phyloP scores from a whole-genome alignment of 1,140 invertebrate species.

The Muscidifurax raptorellus region DNA sequence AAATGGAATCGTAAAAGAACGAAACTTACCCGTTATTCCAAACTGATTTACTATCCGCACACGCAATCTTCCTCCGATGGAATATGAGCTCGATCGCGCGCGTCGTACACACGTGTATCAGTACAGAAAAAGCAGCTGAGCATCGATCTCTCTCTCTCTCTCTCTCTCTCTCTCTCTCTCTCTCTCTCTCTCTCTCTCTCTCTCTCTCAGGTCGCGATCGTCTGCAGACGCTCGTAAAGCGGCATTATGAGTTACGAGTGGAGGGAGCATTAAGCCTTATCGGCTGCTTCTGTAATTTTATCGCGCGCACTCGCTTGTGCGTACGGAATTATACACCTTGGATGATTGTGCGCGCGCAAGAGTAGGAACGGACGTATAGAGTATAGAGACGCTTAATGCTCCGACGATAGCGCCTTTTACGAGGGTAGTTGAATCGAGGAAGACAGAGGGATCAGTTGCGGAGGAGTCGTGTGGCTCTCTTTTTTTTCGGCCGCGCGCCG shows the following conservation, averaged over 20 bases:
- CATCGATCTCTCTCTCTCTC: constrained; percentile 21
- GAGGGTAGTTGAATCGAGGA: constrained; percentile 42
- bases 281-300: constrained; percentile 64
- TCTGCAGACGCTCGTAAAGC: constrained; percentile 64
- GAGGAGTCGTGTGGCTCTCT: background rate
- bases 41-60: background rate
- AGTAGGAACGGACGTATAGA: constrained; percentile 52
- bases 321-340: constrained; percentile 54
- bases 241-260: constrained; percentile 65
- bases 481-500: background rate
- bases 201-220: constrained; percentile 40
- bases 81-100: constrained; percentile 36
- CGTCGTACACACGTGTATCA: constrained; percentile 20
- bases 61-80: background rate
- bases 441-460: constrained; percentile 1
- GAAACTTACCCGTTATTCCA: background rate
- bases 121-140: background rate
- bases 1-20: background rate
- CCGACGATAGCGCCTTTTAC: constrained; percentile 57
- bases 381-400: constrained; percentile 54
- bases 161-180: constrained; percentile 19
- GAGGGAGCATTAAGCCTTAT: constrained; percentile 62
- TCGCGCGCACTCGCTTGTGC: constrained; percentile 53
- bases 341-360: constrained; percentile 57
- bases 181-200: constrained; percentile 20